These are phyloP conservation scores for Takifugu bimaculatus DNA, from an alignment of 2,113 vertebrate genomes.

Conservation along the genomic window DNA sequence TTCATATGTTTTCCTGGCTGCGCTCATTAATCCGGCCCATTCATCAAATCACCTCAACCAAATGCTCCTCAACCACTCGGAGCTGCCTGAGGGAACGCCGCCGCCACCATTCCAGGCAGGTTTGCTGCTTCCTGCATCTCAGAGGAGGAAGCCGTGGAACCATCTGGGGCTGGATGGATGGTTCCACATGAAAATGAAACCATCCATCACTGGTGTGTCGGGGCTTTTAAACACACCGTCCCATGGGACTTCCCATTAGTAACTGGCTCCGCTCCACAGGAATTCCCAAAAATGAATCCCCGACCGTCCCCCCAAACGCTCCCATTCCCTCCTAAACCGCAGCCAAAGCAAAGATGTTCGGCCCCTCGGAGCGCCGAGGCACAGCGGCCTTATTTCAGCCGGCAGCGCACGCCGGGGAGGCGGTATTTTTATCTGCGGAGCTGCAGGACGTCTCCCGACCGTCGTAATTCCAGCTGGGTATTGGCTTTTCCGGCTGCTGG, in stretches of 20 bases:
- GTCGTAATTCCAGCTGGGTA: constrained; percentile 34
- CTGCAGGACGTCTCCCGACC: constrained; percentile 13
- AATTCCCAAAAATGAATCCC: background rate
- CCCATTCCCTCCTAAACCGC: too few species aligned
- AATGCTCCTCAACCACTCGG: too few species aligned
- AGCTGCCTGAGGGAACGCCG: too few species aligned
- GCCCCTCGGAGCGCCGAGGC: background rate
- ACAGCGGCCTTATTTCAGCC: background rate
- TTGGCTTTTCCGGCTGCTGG: constrained; percentile 30
- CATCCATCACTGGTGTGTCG: background rate
- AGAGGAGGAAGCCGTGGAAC: background rate
- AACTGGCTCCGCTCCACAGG: background rate
- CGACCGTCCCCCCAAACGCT: too few species aligned
- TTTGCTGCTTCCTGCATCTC: background rate
- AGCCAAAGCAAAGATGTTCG: background rate
- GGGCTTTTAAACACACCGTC: background rate
- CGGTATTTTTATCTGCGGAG: constrained; percentile 17
- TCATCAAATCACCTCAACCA: too few species aligned
- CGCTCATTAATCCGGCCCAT: too few species aligned
- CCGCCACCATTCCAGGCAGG: too few species aligned
- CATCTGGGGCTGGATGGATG: background rate
- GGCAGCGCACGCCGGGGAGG: background rate
- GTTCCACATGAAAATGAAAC: background rate
- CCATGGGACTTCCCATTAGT: background rate
- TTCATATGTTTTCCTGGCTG: too few species aligned